These are phyloP conservation scores for Prosapia bicincta DNA, from an alignment of 2,888 invertebrate species.

Conservation along the genomic window DNA sequence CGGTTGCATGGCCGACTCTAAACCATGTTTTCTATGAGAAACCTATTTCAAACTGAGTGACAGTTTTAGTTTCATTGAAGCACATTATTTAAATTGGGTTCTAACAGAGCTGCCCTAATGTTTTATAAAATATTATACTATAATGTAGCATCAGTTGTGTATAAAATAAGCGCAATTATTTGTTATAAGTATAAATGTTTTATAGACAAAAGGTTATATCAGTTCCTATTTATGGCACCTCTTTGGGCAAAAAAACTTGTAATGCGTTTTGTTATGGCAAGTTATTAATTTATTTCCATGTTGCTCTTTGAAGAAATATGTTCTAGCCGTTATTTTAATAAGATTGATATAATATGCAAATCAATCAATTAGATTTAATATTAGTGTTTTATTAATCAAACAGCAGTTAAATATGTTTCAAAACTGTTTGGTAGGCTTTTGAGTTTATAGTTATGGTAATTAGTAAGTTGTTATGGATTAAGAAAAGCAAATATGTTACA, in stretches of 20 bases:
- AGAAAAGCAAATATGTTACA: not conserved
- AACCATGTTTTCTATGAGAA: not conserved
- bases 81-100: not conserved
- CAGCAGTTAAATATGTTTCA: slow-evolving; percentile 38
- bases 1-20: not conserved
- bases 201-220: not conserved
- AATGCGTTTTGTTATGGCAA: not conserved
- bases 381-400: slow-evolving; percentile 22
- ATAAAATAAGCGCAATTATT: not conserved
- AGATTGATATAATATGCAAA: not conserved
- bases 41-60: not conserved
- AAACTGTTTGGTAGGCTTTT: slow-evolving; percentile 28
- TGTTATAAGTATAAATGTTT: not conserved
- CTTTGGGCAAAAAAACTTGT: not conserved
- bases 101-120: not conserved
- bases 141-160: not conserved
- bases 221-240: not conserved
- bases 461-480: not conserved
- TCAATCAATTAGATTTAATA: not conserved
- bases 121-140: not conserved
- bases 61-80: not conserved
- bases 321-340: not conserved
- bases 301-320: not conserved
- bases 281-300: not conserved
- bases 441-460: not conserved